Conservation (phyloP, 2,888 invertebrate species). For the Lepeophtheirus nordmannii region DNA sequence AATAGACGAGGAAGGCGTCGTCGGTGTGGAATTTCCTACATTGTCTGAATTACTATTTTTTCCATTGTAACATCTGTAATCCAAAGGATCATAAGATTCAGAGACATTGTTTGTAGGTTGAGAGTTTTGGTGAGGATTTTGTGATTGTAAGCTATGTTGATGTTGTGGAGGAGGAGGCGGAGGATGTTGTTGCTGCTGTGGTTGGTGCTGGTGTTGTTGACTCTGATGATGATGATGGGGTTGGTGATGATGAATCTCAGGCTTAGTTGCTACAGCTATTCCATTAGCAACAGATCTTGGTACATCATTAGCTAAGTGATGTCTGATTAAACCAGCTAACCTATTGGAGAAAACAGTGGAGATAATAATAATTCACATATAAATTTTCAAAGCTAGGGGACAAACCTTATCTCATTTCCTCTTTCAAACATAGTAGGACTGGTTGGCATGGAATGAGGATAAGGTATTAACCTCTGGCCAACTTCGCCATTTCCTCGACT, state of each 20-base stretch:
- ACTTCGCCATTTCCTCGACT: background rate
- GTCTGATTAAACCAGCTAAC: conserved; percentile 6
- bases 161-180: background rate
- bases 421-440: conserved; percentile 21
- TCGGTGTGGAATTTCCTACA: background rate
- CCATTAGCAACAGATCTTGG: background rate
- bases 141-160: too few relatives aligned
- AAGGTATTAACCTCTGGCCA: conserved; percentile 10
- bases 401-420: conserved; percentile 12
- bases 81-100: background rate
- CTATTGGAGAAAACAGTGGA: background rate
- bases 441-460: conserved; percentile 21
- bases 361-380: background rate
- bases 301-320: conserved; percentile 14
- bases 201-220: background rate
- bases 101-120: background rate
- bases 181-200: background rate
- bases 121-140: background rate
- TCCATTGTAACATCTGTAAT: background rate
- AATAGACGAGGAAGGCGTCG: background rate
- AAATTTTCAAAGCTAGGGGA: too few relatives aligned
- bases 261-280: conserved; percentile 2
- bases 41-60: background rate
- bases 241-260: background rate
- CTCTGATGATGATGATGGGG: background rate